Conservation (phyloP, 2,113 vertebrate genomes). For the Entelurus aequoreus region DNA sequence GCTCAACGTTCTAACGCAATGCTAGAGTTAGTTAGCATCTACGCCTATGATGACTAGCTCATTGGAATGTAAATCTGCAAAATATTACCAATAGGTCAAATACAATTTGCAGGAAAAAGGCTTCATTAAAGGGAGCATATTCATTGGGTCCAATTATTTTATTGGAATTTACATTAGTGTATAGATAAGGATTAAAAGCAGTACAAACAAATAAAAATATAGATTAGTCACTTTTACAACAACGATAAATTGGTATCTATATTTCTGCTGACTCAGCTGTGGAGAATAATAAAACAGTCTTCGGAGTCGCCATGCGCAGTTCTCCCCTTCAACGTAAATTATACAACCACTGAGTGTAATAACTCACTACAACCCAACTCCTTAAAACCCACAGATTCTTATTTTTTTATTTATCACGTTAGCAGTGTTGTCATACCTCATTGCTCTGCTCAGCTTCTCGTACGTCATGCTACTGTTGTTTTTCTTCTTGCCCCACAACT, state of each 20-base stretch:
- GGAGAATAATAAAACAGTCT: background rate
- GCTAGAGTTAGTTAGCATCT: too few species aligned
- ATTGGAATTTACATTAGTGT: background rate
- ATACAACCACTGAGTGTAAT: background rate
- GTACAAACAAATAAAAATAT: background rate
- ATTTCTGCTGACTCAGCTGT: background rate
- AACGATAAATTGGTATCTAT: too few species aligned
- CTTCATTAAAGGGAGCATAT: too few species aligned
- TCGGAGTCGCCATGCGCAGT: background rate
- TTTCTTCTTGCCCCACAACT: constrained; percentile 97
- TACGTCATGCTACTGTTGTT: constrained; percentile 99
- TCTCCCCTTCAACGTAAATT: background rate
- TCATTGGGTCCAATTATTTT: background rate
- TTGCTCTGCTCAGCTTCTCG: constrained; percentile 95
- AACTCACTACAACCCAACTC: background rate
- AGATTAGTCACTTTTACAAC: too few species aligned
- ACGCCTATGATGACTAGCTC: too few species aligned
- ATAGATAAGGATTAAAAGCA: background rate
- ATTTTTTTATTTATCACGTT: background rate
- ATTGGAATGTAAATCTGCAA: too few species aligned
- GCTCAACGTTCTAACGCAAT: too few species aligned
- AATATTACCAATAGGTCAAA: too few species aligned
- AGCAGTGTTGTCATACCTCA: constrained; percentile 77
- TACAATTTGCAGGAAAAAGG: background rate
- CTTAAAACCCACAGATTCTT: background rate